Base-by-base conservation (phyloP, 1,140 invertebrate species). In the Druon quercuslanigerum region DNA sequence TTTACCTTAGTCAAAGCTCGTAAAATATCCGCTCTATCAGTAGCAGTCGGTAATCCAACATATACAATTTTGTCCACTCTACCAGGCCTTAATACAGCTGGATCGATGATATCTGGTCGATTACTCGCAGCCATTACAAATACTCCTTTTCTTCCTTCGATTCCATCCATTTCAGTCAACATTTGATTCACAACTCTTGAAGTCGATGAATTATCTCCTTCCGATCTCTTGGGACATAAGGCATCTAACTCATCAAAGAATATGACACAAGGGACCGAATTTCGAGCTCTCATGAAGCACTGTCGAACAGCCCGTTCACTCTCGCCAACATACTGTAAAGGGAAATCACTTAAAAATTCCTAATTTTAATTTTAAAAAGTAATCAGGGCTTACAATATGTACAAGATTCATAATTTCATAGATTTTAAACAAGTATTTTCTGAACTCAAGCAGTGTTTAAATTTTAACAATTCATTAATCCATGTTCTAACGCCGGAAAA, bases 211-310 rank as follows among this genome's bases (percentile, higher is more conserved):
- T 93, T 93, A 79, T 96, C 95, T 71, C 93, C 94, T 71, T 96
- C 95, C 8, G 95, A 95, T 87, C 98, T 92, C 85, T 96, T 96
- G 0, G 98, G 98, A 90, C 98, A 99, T 9, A 99, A 89, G 0
- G 99, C 96, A 91, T 99, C 99, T 79, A 99, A 94, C 92, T 99
- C 99, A 90, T 99, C 99, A 90, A 99, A 99, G 92, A 99, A 99
- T 87, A 99, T 99, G 14, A 99, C 97, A 91, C 99, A 99, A 0
- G 99, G 99, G 0, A 97, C 94, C 0, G 98, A 99, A 91, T 99
- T 98, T 57, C 96, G 91, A 0, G 98, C 99, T 80, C 98, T 93
- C 86, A 97, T 94, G 88, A 99, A 99, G 85, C 98, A 97, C 25
- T 97, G 95, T 51, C 99, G 92, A 0, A 99, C 97, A 5, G 98